Conservation (phyloP, 1,140 invertebrate species). For the Drosophila sucinea region DNA sequence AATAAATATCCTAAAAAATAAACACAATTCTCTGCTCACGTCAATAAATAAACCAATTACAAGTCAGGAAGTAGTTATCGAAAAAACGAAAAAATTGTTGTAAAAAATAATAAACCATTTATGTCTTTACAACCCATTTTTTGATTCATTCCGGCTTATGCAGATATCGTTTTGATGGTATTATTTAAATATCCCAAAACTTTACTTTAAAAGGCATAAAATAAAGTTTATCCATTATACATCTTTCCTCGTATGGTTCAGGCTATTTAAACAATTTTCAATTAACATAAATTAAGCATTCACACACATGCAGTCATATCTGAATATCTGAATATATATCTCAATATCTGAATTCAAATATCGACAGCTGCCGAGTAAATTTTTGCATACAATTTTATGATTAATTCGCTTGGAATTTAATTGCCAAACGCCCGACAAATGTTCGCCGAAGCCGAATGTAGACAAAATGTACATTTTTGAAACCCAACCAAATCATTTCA, state of each 20-base stretch:
- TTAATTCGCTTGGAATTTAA: slow-evolving; percentile 47
- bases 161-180: not conserved
- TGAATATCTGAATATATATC: slow-evolving; percentile 5
- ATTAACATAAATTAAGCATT: slow-evolving; percentile 46
- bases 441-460: not conserved
- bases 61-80: too few relatives aligned
- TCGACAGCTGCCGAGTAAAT: slow-evolving; percentile 24
- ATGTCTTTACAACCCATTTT: not conserved
- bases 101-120: not conserved
- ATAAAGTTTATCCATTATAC: slow-evolving; percentile 3
- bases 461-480: slow-evolving; percentile 23
- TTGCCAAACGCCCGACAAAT: slow-evolving; percentile 25
- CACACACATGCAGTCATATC: slow-evolving; percentile 12
- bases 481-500: slow-evolving; percentile 13
- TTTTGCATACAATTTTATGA: slow-evolving; percentile 40
- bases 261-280: slow-evolving; percentile 38
- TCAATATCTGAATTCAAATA: slow-evolving; percentile 21
- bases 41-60: too few relatives aligned
- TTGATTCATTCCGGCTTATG: not conserved
- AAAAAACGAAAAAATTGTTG: too few relatives aligned
- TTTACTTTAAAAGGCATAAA: not conserved
- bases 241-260: not conserved
- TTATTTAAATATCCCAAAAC: slow-evolving; percentile 5
- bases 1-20: too few relatives aligned
- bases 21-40: too few relatives aligned